Conservation (phyloP, 2,113 vertebrate genomes). For the Stomatorhinus ivindoensis region DNA sequence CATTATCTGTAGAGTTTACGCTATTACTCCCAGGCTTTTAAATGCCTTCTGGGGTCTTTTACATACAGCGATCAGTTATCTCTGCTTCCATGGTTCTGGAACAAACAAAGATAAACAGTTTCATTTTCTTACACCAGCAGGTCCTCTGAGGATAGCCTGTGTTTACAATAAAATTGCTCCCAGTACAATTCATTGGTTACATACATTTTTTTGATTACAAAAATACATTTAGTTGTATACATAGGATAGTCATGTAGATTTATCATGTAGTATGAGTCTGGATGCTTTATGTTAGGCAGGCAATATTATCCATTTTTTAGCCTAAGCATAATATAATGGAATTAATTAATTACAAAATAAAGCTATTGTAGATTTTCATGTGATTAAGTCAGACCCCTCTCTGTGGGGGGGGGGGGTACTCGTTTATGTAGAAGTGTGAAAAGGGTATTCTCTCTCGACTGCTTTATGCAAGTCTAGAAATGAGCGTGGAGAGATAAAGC, state of each 20-base stretch:
- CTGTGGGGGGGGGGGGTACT: not conserved
- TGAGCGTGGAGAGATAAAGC: not conserved
- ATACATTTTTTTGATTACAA: not conserved
- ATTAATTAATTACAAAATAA: not conserved
- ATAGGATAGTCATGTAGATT: not conserved
- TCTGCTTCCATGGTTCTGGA: slow-evolving; percentile 3
- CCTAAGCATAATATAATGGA: not conserved
- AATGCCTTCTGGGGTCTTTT: not conserved
- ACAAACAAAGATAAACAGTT: not conserved
- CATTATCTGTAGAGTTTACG: not conserved
- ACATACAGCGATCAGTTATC: not conserved
- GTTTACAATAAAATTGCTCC: not conserved
- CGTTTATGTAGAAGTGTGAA: slow-evolving; percentile 10
- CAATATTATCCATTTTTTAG: not conserved
- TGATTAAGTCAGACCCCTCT: not conserved
- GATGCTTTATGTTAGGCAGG: not conserved
- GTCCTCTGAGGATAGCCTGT: not conserved
- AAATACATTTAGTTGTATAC: not conserved
- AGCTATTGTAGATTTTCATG: not conserved
- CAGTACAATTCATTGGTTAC: not conserved
- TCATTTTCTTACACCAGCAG: not conserved
- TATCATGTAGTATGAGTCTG: not conserved
- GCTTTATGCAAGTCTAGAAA: slow-evolving; percentile 5
- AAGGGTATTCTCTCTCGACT: not conserved
- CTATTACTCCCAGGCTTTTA: not conserved